phyloP scores from a whole-genome alignment of 2,888 invertebrate species.

The Mesoligia furuncula region DNA sequence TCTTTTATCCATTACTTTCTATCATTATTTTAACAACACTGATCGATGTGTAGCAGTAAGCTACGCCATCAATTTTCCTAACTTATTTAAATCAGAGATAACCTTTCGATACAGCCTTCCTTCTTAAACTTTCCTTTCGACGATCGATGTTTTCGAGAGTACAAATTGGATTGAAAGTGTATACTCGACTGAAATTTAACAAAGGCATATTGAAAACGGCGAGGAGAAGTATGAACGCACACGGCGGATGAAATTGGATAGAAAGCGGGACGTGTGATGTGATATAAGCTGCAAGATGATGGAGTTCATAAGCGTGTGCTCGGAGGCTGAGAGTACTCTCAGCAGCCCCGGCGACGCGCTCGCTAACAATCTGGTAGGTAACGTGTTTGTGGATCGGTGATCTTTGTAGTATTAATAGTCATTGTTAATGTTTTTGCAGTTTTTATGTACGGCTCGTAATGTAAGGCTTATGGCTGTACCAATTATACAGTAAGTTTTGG shows the following conservation, averaged over 20 bases:
- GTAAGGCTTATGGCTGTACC: neutral
- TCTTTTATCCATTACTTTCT: neutral
- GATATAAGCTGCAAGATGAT: slow-evolving; percentile 49
- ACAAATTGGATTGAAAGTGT: slow-evolving; percentile 51
- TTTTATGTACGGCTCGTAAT: neutral
- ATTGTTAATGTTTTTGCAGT: neutral
- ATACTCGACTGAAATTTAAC: slow-evolving; percentile 39
- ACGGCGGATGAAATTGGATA: slow-evolving; percentile 51
- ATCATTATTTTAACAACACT: slow-evolving; percentile 1
- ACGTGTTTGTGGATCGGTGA: neutral
- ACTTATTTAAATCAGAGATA: slow-evolving; percentile 20
- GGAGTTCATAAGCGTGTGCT: slow-evolving; percentile 43
- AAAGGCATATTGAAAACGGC: slow-evolving; percentile 40
- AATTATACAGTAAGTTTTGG: neutral
- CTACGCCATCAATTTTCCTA: slow-evolving; percentile 2
- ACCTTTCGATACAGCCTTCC: neutral
- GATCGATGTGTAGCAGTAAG: neutral
- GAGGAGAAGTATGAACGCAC: slow-evolving; percentile 40
- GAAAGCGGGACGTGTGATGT: slow-evolving; percentile 29
- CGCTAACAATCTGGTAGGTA: slow-evolving; percentile 11
- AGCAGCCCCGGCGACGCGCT: slow-evolving; percentile 5
- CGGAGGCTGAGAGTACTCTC: slow-evolving; percentile 18
- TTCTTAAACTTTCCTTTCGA: too few relatives aligned
- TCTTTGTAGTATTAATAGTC: neutral
- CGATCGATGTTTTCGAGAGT: slow-evolving; percentile 27